phyloP scores from a whole-genome alignment of 2,797 vertebrate species.

The Kryptopterus vitreolus region DNA sequence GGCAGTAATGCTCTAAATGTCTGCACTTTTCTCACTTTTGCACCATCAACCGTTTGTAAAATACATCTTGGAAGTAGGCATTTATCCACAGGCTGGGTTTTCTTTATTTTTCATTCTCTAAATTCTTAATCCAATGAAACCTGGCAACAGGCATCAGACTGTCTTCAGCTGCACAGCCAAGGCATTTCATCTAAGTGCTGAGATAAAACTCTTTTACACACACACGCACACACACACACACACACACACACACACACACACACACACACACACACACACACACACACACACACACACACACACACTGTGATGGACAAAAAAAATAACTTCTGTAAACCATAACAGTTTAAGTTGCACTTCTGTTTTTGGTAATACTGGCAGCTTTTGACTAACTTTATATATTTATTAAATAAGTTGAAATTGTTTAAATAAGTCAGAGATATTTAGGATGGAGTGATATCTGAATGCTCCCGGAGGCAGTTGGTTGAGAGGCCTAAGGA shows the following conservation, averaged over 20 bases:
- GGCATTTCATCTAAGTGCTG: slow-evolving; percentile 31
- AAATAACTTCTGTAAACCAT: background rate
- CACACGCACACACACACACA: background rate
- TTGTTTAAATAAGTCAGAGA: slow-evolving; percentile 27
- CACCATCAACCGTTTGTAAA: slow-evolving; percentile 41
- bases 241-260: background rate
- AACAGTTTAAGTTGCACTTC: background rate
- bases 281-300: background rate
- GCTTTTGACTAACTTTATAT: background rate
- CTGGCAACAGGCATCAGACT: slow-evolving; percentile 38
- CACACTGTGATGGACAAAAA: background rate
- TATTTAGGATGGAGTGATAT: slow-evolving; percentile 18
- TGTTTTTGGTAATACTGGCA: background rate
- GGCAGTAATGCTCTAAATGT: slow-evolving; percentile 65
- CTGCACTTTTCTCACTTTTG: slow-evolving; percentile 45
- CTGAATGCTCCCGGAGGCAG: slow-evolving; percentile 25
- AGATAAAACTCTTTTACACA: background rate
- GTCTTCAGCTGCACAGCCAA: slow-evolving; percentile 36
- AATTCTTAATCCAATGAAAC: slow-evolving; percentile 68
- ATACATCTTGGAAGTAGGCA: slow-evolving; percentile 44
- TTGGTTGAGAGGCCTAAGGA: slow-evolving; percentile 22
- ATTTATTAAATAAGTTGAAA: too few species aligned
- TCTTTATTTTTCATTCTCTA: slow-evolving; percentile 51
- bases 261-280: background rate
- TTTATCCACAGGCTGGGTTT: slow-evolving; percentile 64